Base-by-base conservation (phyloP, 2,797 vertebrate species). In the Garrulus glandarius region DNA sequence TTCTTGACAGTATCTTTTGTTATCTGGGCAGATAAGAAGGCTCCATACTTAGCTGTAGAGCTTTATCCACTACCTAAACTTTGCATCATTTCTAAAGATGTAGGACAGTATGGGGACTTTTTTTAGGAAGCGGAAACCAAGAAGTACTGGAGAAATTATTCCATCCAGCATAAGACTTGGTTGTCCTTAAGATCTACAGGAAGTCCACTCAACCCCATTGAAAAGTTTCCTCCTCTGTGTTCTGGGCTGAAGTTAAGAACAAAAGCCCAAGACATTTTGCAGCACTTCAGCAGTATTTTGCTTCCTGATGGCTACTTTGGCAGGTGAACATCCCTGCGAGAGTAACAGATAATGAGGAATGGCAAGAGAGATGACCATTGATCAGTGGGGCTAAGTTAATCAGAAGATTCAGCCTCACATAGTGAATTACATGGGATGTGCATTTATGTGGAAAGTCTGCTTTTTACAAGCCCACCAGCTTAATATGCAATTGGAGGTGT, bases 381-480 rank as follows among this genome's bases (percentile, higher is more conserved):
- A 88, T 78, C 55, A 78, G 1, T 0, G 0, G 10, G 13, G 32
- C 49, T 77, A 59, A 93, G 70, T 81, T 37, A 70, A 71, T 76
- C 0, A 2, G 37, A 74, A 87, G 55, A 85, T 43, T 52, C 49
- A 67, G 37, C 41, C 34, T 89, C 47, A 55, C 22, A 10, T 15
- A 72, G 23, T 59, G 11, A 89, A 79, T 57, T 70, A 37, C 37
- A 60, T 79, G 52, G 32, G n/a, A 56, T 41, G 19, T 20, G 3
- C 63, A 57, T 89, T 91, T 87, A 57, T 87, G 44, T 77, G 49
- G 30, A 74, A 92, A 74, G 37, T 44, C 59, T 67, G 44, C 65
- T 87, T 70, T 56, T 76, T 41, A 75, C 50, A 87, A 72, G n/a
- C 69, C 47, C n/a, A 30, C 36, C 55, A 63, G 39, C 67, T 65